These are phyloP conservation scores for Sceloporus undulatus DNA, from an alignment of 2,113 vertebrate genomes.

Conservation along the genomic window DNA sequence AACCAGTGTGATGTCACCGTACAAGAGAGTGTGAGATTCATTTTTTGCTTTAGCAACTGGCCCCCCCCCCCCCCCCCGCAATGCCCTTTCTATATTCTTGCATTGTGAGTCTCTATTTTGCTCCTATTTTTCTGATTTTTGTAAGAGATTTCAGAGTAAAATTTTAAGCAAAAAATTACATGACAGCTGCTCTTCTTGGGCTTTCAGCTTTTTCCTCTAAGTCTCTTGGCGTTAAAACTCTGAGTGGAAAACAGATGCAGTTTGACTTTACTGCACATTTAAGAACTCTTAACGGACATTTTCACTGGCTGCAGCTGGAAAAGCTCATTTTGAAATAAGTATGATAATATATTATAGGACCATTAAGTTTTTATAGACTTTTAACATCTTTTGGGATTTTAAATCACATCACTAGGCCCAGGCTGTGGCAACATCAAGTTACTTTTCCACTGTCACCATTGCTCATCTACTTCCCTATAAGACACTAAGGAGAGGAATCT, in stretches of 20 bases:
- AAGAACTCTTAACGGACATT: background rate
- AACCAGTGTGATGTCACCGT: too few relatives aligned
- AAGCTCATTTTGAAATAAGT: background rate
- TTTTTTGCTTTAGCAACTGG: accelerated
- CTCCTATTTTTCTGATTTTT: background rate
- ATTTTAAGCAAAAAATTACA: background rate
- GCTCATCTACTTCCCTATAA: background rate
- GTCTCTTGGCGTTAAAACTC: background rate
- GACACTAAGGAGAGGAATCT: background rate
- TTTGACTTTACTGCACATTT: background rate
- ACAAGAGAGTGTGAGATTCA: too few relatives aligned
- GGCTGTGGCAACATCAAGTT: background rate
- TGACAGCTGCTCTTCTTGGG: background rate
- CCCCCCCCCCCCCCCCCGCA: background rate
- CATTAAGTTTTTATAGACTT: background rate
- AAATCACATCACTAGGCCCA: background rate
- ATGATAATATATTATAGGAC: background rate
- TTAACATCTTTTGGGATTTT: background rate
- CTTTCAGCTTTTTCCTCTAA: background rate
- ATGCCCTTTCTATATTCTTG: background rate
- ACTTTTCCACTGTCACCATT: background rate
- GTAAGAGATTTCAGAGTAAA: background rate
- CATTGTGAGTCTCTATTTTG: background rate
- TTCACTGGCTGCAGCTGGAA: slow-evolving; percentile 2
- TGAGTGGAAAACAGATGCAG: background rate